Evolutionary conservation across 2,888 invertebrate genomes (phyloP).

Genomic region (Nemurella pictetii): DNA sequence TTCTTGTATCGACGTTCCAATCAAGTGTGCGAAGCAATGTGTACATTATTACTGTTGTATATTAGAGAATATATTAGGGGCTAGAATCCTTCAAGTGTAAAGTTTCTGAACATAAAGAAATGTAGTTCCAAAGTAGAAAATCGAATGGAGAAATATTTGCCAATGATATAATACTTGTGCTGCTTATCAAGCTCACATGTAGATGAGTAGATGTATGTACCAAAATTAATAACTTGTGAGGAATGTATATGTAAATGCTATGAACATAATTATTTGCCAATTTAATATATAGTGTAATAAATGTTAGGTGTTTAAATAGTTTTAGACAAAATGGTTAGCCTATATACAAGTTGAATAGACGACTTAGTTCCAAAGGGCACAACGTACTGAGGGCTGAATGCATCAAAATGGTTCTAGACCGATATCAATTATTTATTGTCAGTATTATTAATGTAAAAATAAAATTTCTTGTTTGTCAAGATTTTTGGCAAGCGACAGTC

Average conservation of each 20-base stretch:
- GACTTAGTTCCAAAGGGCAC: slow-evolving; percentile 21
- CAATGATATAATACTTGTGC: background rate
- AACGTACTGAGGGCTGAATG: slow-evolving; percentile 21
- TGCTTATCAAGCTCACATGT: background rate
- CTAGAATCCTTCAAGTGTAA: background rate
- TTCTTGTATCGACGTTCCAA: slow-evolving; percentile 12
- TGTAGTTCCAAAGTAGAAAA: no score
- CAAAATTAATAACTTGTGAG: background rate
- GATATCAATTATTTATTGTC: slow-evolving; percentile 26
- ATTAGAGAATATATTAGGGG: background rate
- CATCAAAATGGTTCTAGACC: slow-evolving; percentile 8
- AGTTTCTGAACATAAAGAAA: background rate
- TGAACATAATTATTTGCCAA: background rate
- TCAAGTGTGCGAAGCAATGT: background rate
- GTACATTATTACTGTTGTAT: background rate
- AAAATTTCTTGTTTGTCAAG: background rate
- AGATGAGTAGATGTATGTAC: no score
- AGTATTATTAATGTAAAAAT: slow-evolving; percentile 31
- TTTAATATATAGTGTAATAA: background rate
- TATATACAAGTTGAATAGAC: background rate
- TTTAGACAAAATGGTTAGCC: background rate
- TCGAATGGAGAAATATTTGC: no score
- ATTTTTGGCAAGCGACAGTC: slow-evolving; percentile 9
- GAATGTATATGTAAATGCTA: background rate
- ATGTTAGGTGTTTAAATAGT: slow-evolving; percentile 11